These are phyloP conservation scores for Pteronotus mesoamericanus DNA, from an alignment of 2,797 vertebrate genomes.

Conservation along the genomic window DNA sequence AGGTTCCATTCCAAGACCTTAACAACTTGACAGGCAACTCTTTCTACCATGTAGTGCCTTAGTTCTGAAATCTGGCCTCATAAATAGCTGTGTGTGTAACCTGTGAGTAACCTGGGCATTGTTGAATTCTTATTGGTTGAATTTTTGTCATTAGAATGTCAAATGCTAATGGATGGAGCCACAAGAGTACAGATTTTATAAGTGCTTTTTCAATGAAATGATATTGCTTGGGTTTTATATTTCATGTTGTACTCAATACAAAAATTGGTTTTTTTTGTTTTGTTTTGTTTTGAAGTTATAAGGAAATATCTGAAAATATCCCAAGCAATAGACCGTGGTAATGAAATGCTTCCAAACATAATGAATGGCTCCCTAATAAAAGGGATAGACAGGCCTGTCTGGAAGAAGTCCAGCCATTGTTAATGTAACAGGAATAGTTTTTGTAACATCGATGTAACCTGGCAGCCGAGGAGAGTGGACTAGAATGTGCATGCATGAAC, in stretches of 20 bases:
- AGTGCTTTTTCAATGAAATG: background rate
- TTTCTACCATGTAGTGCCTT: background rate
- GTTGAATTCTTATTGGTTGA: background rate
- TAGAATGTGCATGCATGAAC: background rate
- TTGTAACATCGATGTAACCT: background rate
- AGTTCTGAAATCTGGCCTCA: background rate
- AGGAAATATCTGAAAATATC: background rate
- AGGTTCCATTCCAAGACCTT: background rate
- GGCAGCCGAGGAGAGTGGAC: background rate
- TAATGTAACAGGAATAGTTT: background rate
- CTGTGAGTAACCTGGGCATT: background rate
- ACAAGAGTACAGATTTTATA: background rate
- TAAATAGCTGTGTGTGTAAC: background rate
- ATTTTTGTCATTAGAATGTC: background rate
- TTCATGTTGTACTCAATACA: background rate
- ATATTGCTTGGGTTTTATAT: constrained; percentile 17
- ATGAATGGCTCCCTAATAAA: background rate
- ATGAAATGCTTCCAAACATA: background rate
- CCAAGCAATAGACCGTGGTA: background rate
- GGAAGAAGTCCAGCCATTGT: background rate
- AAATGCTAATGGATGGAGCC: background rate
- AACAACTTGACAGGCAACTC: background rate
- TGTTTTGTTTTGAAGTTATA: background rate
- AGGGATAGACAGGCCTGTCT: background rate
- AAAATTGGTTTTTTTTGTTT: background rate